Conservation (phyloP, 2,113 vertebrate genomes). For the Halichoeres trimaculatus region DNA sequence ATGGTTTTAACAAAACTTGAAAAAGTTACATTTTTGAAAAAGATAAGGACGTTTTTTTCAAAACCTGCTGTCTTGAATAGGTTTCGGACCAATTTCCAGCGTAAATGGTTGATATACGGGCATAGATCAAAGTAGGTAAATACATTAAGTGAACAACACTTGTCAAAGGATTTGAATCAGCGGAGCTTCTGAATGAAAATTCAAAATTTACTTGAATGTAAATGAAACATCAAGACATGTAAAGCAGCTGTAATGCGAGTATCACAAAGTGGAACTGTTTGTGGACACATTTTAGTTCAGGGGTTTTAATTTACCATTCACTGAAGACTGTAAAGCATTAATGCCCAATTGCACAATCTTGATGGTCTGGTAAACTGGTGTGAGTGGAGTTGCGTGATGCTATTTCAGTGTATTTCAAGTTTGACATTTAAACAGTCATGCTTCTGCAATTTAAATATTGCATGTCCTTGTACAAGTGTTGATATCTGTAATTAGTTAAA, state of each 20-base stretch:
- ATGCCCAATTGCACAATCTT: constrained; percentile 44
- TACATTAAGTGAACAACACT: neutral
- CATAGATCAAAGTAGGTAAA: neutral
- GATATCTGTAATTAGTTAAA: constrained; percentile 19
- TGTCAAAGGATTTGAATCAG: constrained; percentile 1
- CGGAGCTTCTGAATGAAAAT: neutral
- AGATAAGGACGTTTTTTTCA: neutral
- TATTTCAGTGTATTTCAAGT: constrained; percentile 18
- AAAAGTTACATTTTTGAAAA: constrained; percentile 2
- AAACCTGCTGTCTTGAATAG: constrained; percentile 1
- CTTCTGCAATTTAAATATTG: constrained; percentile 1
- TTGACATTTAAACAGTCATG: neutral
- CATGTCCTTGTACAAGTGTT: constrained; percentile 16
- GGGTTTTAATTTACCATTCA: neutral
- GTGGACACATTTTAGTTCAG: neutral
- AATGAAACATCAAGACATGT: neutral
- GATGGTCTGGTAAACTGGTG: neutral
- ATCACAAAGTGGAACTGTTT: neutral
- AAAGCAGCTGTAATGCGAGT: neutral
- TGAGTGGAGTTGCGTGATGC: constrained; percentile 7
- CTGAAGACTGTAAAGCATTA: neutral
- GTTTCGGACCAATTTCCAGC: constrained; percentile 8
- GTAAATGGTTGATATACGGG: neutral
- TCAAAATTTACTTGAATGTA: neutral
- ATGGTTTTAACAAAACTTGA: constrained; percentile 13